Evolutionary conservation across 2,888 invertebrate species (phyloP).

Genomic region (Tridacna gigas): DNA sequence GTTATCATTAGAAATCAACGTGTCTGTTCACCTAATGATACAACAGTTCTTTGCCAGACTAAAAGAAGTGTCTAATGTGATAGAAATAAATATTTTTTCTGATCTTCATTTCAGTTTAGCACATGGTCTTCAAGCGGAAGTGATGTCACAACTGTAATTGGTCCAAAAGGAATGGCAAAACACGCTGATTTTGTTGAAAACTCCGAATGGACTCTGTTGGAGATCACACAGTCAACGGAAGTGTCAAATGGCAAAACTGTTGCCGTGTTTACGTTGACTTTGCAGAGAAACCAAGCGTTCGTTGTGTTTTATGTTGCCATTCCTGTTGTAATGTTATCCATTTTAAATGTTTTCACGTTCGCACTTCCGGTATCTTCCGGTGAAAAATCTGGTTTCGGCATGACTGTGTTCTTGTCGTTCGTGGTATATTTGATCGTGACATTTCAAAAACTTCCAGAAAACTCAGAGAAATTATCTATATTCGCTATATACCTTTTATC

Average conservation of each 20-base stretch:
- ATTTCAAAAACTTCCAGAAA: conserved; percentile 57
- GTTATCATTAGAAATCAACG: no score
- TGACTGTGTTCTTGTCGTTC: conserved; percentile 57
- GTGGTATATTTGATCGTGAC: conserved; percentile 59
- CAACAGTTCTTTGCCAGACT: no score
- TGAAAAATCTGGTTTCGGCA: conserved; percentile 50
- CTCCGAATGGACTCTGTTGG: conserved; percentile 46
- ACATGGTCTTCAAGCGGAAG: conserved; percentile 47
- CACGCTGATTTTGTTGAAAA: conserved; percentile 53
- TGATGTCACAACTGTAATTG: conserved; percentile 44
- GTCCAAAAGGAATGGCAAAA: conserved; percentile 38
- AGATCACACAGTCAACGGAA: conserved; percentile 34
- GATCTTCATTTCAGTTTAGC: conserved; percentile 44
- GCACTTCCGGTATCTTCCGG: conserved; percentile 45
- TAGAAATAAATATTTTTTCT: neutral
- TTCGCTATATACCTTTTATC: conserved; percentile 49
- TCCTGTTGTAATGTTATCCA: conserved; percentile 51
- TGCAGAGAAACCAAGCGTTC: conserved; percentile 51
- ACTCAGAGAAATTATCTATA: conserved; percentile 50
- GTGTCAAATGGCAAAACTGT: conserved; percentile 29
- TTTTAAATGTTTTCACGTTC: conserved; percentile 50
- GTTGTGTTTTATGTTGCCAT: conserved; percentile 48
- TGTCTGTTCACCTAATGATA: no score
- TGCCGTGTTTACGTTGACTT: conserved; percentile 27
- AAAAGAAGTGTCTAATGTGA: no score